Percentiles rank a stretch among this genome's conserved stretches.
phyloP scores from a whole-genome alignment of 53 echinoderm and acorn worm species.

The Astropecten irregularis region DNA sequence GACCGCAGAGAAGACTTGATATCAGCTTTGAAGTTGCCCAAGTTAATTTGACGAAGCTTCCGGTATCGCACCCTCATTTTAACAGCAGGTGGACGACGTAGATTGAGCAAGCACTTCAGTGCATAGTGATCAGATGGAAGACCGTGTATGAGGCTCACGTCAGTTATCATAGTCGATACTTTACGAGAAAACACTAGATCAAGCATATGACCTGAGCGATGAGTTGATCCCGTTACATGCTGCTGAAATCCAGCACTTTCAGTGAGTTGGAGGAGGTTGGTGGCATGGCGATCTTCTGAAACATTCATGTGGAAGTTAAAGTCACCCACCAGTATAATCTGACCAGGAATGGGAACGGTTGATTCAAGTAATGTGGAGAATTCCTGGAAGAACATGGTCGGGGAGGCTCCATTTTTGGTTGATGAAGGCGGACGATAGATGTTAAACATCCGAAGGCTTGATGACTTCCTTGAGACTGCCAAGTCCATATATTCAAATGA shows the following conservation, averaged over 20 bases:
- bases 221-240: background rate
- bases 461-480: background rate
- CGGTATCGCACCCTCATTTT: background rate
- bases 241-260: background rate
- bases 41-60: background rate
- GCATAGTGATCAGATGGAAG: background rate
- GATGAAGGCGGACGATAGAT: conserved; percentile 43
- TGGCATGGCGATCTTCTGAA: background rate
- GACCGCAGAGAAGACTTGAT: background rate
- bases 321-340: conserved; percentile 7
- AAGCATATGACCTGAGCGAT: background rate
- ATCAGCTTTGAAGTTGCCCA: background rate
- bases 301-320: conserved; percentile 12
- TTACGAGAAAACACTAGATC: background rate
- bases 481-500: conserved; percentile 38
- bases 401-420: conserved; percentile 4
- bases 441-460: conserved; percentile 20
- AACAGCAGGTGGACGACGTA: background rate
- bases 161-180: background rate
- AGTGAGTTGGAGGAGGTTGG: conserved; percentile 5
- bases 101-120: background rate
- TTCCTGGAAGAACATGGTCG: conserved; percentile 11
- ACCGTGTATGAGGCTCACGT: background rate
- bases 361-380: conserved; percentile 10
- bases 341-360: conserved; percentile 3